Percentiles rank a stretch among this genome's conserved stretches.
Evolutionary conservation across 2,113 vertebrate genomes (phyloP).

Genomic region (Xiphophorus couchianus): DNA sequence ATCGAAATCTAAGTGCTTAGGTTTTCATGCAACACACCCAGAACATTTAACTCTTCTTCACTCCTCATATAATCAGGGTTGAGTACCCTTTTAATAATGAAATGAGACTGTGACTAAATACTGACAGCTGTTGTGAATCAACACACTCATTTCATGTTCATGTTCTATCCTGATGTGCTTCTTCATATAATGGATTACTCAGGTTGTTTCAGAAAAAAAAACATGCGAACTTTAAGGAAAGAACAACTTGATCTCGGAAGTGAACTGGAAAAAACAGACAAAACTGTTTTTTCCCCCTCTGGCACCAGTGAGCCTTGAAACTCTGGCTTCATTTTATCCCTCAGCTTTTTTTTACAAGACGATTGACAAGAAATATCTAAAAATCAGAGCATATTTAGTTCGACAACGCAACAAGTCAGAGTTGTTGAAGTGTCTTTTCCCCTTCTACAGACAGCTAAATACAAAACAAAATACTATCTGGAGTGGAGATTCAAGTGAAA

Average conservation of each 20-base stretch:
- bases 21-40: slow-evolving; percentile 22
- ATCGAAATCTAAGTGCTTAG: background rate
- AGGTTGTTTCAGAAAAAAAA: slow-evolving; percentile 3
- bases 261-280: background rate
- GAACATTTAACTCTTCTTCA: slow-evolving; percentile 7
- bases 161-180: slow-evolving; percentile 15
- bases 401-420: background rate
- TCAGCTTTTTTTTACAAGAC: background rate
- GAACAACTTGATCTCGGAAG: background rate
- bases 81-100: slow-evolving; percentile 28
- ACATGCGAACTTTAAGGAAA: background rate
- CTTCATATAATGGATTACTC: slow-evolving; percentile 26
- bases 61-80: slow-evolving; percentile 22
- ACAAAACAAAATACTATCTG: no score
- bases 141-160: slow-evolving; percentile 24
- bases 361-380: background rate
- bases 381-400: background rate
- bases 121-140: slow-evolving; percentile 38
- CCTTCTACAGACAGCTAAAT: no score
- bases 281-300: no score
- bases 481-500: no score
- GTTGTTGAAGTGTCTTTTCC: no score
- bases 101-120: slow-evolving; percentile 28
- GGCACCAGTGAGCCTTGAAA: no score
- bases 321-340: background rate